Conservation (phyloP, 2,113 vertebrate species). For the Larimichthys crocea region DNA sequence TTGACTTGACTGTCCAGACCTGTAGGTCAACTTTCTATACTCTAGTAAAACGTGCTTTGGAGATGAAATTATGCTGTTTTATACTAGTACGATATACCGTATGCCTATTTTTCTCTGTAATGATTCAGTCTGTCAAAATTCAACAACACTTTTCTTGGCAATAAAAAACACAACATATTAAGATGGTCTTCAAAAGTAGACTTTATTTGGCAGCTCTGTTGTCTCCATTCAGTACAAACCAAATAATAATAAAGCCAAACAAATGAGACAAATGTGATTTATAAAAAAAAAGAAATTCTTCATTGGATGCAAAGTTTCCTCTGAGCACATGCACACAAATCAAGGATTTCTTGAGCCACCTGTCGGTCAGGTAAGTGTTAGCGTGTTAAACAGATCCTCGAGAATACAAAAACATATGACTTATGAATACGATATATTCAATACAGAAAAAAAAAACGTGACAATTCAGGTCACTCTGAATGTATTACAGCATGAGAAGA, state of each 20-base stretch:
- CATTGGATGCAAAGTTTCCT: neutral
- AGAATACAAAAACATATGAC: slow-evolving; percentile 18
- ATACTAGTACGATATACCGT: slow-evolving; percentile 15
- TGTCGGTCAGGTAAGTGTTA: neutral
- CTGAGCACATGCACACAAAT: slow-evolving; percentile 10
- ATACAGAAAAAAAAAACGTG: neutral
- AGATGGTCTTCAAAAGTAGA: slow-evolving; percentile 34
- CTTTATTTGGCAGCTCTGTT: slow-evolving; percentile 72
- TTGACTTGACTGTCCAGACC: neutral
- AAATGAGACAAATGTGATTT: neutral
- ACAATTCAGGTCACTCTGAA: slow-evolving; percentile 24
- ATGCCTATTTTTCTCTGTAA: slow-evolving; percentile 19
- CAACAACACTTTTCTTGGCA: slow-evolving; percentile 37
- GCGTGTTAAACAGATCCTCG: slow-evolving; percentile 4
- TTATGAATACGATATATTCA: slow-evolving; percentile 5
- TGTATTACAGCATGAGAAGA: slow-evolving; percentile 13
- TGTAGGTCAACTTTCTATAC: slow-evolving; percentile 15
- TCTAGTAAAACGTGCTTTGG: slow-evolving; percentile 31
- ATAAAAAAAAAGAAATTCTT: slow-evolving; percentile 23
- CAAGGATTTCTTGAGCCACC: slow-evolving; percentile 10
- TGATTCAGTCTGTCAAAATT: slow-evolving; percentile 34
- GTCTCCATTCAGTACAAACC: slow-evolving; percentile 15
- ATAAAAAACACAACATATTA: slow-evolving; percentile 52
- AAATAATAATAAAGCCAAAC: neutral
- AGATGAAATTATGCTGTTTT: slow-evolving; percentile 36